Evolutionary conservation across 2,113 vertebrate genomes (phyloP).

Genomic region (Aspiorhynchus laticeps): DNA sequence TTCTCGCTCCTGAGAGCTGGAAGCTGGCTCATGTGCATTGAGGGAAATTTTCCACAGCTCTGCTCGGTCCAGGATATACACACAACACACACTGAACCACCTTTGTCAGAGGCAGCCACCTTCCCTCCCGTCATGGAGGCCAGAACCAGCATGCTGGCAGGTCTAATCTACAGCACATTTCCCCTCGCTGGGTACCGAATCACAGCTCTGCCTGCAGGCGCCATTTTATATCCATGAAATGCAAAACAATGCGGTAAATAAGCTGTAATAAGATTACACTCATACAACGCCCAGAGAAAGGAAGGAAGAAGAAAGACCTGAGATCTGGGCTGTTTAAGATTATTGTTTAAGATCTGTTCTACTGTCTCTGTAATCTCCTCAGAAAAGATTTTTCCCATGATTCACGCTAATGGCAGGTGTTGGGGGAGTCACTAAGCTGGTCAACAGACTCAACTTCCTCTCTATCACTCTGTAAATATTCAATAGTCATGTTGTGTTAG

Average conservation of each 20-base stretch:
- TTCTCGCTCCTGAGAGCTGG: conserved; percentile 22
- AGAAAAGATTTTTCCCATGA: not conserved
- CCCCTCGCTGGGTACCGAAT: conserved; percentile 35
- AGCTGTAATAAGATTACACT: conserved; percentile 44
- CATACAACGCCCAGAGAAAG: conserved; percentile 19
- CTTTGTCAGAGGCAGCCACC: conserved; percentile 16
- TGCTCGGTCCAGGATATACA: conserved; percentile 9
- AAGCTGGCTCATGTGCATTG: not conserved
- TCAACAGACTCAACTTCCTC: conserved; percentile 15
- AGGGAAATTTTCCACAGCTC: conserved; percentile 28
- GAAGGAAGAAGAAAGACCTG: conserved; percentile 18
- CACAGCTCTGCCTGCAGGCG: conserved; percentile 47
- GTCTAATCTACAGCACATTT: conserved; percentile 50
- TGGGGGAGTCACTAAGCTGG: not conserved
- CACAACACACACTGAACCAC: conserved; percentile 19
- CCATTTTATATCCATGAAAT: conserved; percentile 44
- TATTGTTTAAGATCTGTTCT: conserved; percentile 29
- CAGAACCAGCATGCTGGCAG: conserved; percentile 56
- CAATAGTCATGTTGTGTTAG: not conserved
- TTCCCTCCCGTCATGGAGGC: not conserved
- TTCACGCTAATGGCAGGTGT: conserved; percentile 3
- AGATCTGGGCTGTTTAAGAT: conserved; percentile 17
- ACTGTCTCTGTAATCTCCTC: conserved; percentile 12
- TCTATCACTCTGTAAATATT: not conserved
- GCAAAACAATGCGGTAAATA: conserved; percentile 46